phyloP scores from a whole-genome alignment of 2,888 invertebrate species.

The Eurois occulta region DNA sequence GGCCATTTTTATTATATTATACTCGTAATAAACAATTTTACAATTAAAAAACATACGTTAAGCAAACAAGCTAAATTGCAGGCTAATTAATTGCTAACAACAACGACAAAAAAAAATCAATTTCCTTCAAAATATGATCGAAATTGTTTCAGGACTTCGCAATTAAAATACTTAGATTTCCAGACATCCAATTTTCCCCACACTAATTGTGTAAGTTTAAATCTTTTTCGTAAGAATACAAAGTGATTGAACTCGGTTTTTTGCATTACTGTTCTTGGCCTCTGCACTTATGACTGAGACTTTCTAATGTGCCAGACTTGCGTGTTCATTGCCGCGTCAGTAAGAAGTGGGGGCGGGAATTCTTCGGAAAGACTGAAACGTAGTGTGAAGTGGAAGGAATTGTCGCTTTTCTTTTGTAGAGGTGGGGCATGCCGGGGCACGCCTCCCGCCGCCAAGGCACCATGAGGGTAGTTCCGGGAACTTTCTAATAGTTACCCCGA shows the following conservation, averaged over 20 bases:
- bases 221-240: slow-evolving; percentile 67
- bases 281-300: slow-evolving; percentile 26
- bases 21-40: neutral
- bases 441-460: slow-evolving; percentile 83
- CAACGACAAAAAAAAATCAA: no score
- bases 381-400: slow-evolving; percentile 49
- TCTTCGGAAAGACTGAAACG: slow-evolving; percentile 58
- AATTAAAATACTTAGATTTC: slow-evolving; percentile 25
- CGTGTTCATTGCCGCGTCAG: slow-evolving; percentile 50
- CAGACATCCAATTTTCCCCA: slow-evolving; percentile 28
- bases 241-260: slow-evolving; percentile 71
- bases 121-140: neutral
- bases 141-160: neutral
- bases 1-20: neutral
- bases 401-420: slow-evolving; percentile 59
- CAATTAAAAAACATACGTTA: neutral
- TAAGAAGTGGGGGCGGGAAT: slow-evolving; percentile 7
- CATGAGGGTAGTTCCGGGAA: slow-evolving; percentile 80
- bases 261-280: slow-evolving; percentile 50
- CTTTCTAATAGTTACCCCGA: slow-evolving; percentile 82
- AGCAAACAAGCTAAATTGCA: neutral
- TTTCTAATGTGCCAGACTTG: slow-evolving; percentile 15
- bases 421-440: slow-evolving; percentile 73
- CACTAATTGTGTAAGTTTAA: slow-evolving; percentile 56
- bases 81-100: no score